A percentile compares a stretch with the other conserved stretches of the same genome.
Conservation (phyloP, 2,113 vertebrate species). For the Hemichromis elongatus region DNA sequence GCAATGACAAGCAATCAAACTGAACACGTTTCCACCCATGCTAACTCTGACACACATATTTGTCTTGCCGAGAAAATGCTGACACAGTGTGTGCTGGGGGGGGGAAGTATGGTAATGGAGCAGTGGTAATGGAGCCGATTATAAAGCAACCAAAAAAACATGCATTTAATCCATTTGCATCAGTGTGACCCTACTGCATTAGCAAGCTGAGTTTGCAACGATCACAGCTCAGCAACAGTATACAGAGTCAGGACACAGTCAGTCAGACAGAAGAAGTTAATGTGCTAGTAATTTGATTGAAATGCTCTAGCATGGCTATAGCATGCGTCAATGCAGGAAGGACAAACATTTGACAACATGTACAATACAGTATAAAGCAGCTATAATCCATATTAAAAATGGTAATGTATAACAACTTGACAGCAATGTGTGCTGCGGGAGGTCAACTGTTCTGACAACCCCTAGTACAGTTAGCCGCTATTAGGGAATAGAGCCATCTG, state of each 20-base stretch:
- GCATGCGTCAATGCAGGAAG: no score
- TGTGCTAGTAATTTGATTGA: neutral
- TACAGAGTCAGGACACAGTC: neutral
- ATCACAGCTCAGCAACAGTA: neutral
- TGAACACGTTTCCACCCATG: neutral
- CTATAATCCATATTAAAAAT: neutral
- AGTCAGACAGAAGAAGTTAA: neutral
- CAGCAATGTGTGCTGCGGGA: neutral
- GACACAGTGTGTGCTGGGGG: slow-evolving; percentile 21
- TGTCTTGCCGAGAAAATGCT: slow-evolving; percentile 37
- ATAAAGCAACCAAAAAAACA: slow-evolving; percentile 24
- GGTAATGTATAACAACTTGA: neutral
- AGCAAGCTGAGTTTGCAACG: neutral
- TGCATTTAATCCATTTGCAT: slow-evolving; percentile 46
- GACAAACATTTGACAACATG: neutral
- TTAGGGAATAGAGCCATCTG: neutral
- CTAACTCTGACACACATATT: neutral
- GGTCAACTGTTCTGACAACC: neutral
- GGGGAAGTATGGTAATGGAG: neutral
- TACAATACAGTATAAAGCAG: neutral
- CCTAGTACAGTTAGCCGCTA: neutral
- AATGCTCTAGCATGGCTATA: neutral
- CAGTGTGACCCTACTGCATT: slow-evolving; percentile 28
- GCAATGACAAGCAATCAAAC: neutral
- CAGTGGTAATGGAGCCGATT: slow-evolving; percentile 5